Evolutionary conservation across 2,888 invertebrate genomes (phyloP), one percentile per base, ranked within the genome.

Genomic region (Azorinus chamasolen): DNA sequence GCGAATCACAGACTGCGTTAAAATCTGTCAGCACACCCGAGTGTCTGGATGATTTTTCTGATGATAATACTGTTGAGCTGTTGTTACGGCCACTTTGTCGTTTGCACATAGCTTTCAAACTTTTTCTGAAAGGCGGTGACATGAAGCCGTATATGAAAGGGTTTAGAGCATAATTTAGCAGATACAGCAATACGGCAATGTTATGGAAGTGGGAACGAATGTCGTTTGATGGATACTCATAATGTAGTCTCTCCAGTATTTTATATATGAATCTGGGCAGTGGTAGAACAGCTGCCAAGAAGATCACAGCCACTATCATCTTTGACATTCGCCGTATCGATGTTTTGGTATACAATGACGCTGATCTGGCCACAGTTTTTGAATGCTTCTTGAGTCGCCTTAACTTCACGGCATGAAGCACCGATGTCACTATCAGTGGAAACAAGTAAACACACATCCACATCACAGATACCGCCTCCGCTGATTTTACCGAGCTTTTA

Each of bases 121-220:
- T 54, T 12, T 18, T 20, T 10, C 63, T 24, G 22, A 64, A 55
- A 6, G 55, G 27, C 18, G 14, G 18, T 1, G 64, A 64, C 16
- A 64, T 45, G n/a, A 54, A 43, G 2, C 54, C 64, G 24, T 64
- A 64, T 5, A 64, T 22, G 18, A 64, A 46, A 14, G 64, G 64
- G 20, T 64, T 64, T 8, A 55, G 2, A 20, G 48, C 18, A 20
- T 55, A 45, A 32, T 64, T 64, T 2, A 64, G 20, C 14, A 43
- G 46, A 55, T 54, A 55, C 27, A 64, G 32, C 1, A 55, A 6
- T 14, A 54, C 6, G 14, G 45, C 25, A 5, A 64, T 37, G 37
- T 55, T 55, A 1, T 18, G 45, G 32, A 46, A 46, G 20, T 45
- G n/a, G 5, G 16, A 18, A 14, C 1, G 12, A 20, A 27, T 27